phyloP scores from a whole-genome alignment of 2,888 invertebrate species.

The Clitarchus hookeri region DNA sequence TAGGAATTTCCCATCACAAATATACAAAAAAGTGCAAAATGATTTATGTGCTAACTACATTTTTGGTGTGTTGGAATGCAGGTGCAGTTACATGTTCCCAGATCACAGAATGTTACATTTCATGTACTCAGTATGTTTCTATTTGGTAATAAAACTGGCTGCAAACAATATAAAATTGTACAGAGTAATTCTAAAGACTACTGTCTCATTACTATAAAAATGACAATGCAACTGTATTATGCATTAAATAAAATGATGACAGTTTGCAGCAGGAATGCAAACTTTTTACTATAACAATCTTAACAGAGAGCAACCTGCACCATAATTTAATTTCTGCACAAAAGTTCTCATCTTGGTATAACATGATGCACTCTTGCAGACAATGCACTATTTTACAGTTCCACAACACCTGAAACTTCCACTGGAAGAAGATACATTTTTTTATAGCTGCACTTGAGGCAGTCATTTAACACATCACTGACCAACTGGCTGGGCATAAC shows the following conservation, averaged over 20 bases:
- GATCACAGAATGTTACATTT: neutral
- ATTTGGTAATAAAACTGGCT: neutral
- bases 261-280: neutral
- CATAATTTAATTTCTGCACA: neutral
- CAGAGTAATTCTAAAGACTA: neutral
- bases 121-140: neutral
- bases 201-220: neutral
- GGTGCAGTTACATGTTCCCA: neutral
- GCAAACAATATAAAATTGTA: neutral
- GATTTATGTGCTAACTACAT: neutral
- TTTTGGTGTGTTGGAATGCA: neutral
- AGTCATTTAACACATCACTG: neutral
- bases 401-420: neutral
- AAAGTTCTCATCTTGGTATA: neutral
- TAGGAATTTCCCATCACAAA: neutral
- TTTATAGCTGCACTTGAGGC: neutral
- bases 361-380: neutral
- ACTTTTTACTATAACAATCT: neutral
- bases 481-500: neutral
- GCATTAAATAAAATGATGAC: neutral
- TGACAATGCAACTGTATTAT: neutral
- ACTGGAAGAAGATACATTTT: neutral
- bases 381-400: neutral
- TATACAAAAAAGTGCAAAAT: neutral
- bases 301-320: neutral